These are phyloP conservation scores for Uloborus plumipes DNA, from an alignment of 2,888 invertebrate genomes.

Conservation along the genomic window DNA sequence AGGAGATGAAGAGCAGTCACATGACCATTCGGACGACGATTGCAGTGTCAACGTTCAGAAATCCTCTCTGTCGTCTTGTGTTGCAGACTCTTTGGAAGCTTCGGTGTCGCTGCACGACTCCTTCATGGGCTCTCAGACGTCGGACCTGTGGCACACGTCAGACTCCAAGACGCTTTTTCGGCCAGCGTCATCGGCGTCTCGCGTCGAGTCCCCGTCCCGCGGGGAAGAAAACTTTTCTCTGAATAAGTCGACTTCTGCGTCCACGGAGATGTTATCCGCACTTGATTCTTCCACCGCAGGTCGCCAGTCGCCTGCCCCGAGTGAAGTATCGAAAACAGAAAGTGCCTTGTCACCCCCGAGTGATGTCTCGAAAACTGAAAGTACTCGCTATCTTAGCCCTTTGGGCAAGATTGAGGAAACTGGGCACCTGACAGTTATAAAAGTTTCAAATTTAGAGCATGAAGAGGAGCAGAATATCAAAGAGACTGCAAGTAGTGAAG, in stretches of 20 bases:
- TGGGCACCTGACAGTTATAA: conserved; percentile 48
- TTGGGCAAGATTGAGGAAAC: conserved; percentile 67
- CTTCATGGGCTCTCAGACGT: conserved; percentile 41
- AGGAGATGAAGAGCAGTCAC: conserved; percentile 37
- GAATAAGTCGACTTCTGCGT: conserved; percentile 67
- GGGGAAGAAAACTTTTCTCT: conserved; percentile 67
- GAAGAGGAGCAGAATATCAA: conserved; percentile 55
- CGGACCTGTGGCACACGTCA: conserved; percentile 55
- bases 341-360: conserved; percentile 68
- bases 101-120: conserved; percentile 42
- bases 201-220: conserved; percentile 65
- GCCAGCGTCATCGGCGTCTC: conserved; percentile 68
- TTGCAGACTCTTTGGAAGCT: conserved; percentile 27
- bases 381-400: conserved; percentile 67
- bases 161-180: conserved; percentile 67
- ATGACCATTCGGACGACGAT: conserved; percentile 54
- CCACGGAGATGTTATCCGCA: conserved; percentile 67
- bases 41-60: conserved; percentile 50
- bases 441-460: conserved; percentile 44
- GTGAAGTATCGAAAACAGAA: conserved; percentile 69
- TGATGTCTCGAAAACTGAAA: conserved; percentile 69
- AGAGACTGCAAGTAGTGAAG: conserved; percentile 30
- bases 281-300: conserved; percentile 68
- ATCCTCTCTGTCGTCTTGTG: conserved; percentile 50
- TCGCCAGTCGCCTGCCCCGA: conserved; percentile 69